Evolutionary conservation across 1,140 invertebrate species (phyloP).

Genomic region (fruit fly (Drosophila melanogaster)): DNA sequence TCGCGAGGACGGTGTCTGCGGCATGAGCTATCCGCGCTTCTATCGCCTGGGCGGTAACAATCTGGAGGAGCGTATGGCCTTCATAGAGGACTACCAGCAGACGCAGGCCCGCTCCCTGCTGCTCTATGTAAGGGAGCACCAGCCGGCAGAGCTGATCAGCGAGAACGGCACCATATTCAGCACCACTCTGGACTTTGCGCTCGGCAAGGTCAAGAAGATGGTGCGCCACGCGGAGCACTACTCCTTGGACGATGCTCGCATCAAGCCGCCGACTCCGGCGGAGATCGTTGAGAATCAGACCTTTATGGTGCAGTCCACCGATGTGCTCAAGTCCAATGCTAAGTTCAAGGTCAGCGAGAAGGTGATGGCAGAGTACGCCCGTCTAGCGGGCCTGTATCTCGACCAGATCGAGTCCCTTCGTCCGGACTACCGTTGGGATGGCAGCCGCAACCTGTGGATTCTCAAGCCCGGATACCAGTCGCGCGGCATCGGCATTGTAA

Average conservation of each 20-base stretch:
- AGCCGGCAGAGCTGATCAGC: slow-evolving; percentile 35
- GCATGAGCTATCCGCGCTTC: slow-evolving; percentile 86
- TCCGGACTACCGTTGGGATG: slow-evolving; percentile 86
- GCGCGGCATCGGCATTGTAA: slow-evolving; percentile 92
- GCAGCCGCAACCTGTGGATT: slow-evolving; percentile 95
- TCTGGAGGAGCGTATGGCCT: slow-evolving; percentile 85
- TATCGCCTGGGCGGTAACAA: slow-evolving; percentile 85
- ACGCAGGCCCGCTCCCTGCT: slow-evolving; percentile 93
- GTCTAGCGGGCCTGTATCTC: slow-evolving; percentile 86
- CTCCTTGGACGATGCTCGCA: slow-evolving; percentile 58
- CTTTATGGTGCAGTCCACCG: slow-evolving; percentile 86
- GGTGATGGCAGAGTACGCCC: slow-evolving; percentile 85
- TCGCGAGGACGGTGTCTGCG: slow-evolving; percentile 86
- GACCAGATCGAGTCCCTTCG: slow-evolving; percentile 88
- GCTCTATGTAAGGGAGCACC: slow-evolving; percentile 88
- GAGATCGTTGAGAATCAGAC: slow-evolving; percentile 88
- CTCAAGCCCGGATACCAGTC: slow-evolving; percentile 95
- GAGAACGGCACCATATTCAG: slow-evolving; percentile 71
- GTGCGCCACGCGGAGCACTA: slow-evolving; percentile 63
- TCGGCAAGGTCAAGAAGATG: slow-evolving; percentile 77
- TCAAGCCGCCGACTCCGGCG: slow-evolving; percentile 59
- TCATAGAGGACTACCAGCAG: slow-evolving; percentile 88
- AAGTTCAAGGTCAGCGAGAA: slow-evolving; percentile 84
- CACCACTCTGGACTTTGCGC: slow-evolving; percentile 86
- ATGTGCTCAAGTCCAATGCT: slow-evolving; percentile 84